Percentiles rank a stretch among this genome's conserved stretches.
These are phyloP conservation scores for Phalacrocorax aristotelis DNA, from an alignment of 2,113 vertebrate species.

Conservation along the genomic window DNA sequence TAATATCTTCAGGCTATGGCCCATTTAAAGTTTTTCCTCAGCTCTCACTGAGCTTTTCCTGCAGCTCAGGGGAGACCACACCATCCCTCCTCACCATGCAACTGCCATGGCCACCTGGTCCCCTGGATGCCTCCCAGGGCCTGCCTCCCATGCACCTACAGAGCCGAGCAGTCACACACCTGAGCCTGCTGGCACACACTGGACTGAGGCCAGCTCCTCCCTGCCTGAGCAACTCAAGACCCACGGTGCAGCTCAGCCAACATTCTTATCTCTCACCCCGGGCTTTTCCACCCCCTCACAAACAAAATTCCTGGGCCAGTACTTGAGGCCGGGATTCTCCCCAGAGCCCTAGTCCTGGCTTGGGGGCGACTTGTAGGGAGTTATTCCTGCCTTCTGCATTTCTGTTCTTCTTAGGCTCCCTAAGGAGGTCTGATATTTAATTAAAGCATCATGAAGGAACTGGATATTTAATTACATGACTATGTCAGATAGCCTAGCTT, in stretches of 20 bases:
- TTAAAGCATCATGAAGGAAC: not conserved
- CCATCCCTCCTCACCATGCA: not conserved
- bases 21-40: conserved; percentile 13
- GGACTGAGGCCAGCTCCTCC: not conserved
- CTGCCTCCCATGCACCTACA: fast-evolving
- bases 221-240: not conserved
- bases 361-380: too few relatives aligned
- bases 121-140: not conserved
- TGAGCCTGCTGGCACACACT: not conserved
- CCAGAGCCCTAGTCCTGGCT: fast-evolving
- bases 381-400: not conserved
- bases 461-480: not conserved
- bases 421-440: not conserved
- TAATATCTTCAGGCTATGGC: not conserved
- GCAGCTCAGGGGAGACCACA: not conserved
- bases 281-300: not conserved
- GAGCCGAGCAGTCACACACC: not conserved
- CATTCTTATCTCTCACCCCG: fast-evolving
- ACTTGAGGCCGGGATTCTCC: fast-evolving
- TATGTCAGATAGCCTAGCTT: not conserved
- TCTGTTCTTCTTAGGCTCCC: not conserved
- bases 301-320: not conserved
- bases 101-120: not conserved
- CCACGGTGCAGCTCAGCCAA: not conserved
- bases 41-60: not conserved